These are phyloP conservation scores for Chionis minor DNA, from an alignment of 2,113 vertebrate species.

Conservation along the genomic window DNA sequence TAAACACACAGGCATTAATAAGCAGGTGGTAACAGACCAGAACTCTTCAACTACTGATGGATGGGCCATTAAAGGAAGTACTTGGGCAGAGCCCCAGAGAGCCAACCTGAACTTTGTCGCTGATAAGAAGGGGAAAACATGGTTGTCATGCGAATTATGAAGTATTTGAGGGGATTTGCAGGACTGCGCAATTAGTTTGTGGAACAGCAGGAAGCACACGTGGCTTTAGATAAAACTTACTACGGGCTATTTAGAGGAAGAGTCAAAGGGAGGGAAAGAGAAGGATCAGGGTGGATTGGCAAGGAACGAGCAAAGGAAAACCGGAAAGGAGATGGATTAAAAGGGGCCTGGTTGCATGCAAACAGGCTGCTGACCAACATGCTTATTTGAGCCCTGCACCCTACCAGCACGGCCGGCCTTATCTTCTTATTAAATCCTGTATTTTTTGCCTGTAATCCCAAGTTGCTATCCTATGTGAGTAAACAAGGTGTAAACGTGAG, in stretches of 20 bases:
- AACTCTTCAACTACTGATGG: neutral
- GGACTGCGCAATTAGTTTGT: neutral
- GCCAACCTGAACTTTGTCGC: neutral
- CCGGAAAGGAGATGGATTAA: neutral
- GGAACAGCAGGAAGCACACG: neutral
- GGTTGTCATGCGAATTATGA: neutral
- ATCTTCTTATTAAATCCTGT: neutral
- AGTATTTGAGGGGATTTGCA: neutral
- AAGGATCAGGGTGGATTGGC: neutral
- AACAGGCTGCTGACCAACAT: neutral
- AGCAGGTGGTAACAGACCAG: neutral
- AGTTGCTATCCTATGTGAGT: neutral
- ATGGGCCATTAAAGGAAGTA: neutral
- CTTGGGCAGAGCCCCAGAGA: neutral
- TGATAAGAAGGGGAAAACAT: neutral
- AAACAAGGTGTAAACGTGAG: neutral
- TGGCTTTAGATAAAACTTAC: neutral
- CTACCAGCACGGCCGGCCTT: neutral
- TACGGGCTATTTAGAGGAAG: neutral
- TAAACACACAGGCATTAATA: neutral
- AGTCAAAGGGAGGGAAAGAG: neutral
- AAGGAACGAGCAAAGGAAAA: neutral
- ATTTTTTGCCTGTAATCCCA: neutral
- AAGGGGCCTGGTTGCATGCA: neutral
- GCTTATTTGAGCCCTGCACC: neutral